phyloP scores from a whole-genome alignment of 2,888 invertebrate genomes.

The Trichopria drosophilae region DNA sequence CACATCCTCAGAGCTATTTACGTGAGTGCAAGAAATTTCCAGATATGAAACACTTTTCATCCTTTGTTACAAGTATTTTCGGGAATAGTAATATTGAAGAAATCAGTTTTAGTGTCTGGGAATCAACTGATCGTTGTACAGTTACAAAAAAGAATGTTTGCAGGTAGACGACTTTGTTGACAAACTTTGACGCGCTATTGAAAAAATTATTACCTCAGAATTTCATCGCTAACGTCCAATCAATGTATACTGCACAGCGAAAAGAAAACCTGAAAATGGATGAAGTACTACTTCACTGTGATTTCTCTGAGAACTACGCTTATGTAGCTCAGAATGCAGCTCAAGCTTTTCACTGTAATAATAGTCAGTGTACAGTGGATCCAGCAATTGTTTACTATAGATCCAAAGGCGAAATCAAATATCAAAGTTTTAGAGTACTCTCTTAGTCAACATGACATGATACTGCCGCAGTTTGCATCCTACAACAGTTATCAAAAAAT shows the following conservation, averaged over 20 bases:
- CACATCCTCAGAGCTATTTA: constrained; percentile 7
- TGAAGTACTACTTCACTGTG: constrained; percentile 15
- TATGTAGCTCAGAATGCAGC: constrained; percentile 26
- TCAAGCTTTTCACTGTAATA: constrained; percentile 32
- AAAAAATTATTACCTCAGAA: constrained; percentile 14
- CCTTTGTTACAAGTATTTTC: constrained; percentile 8
- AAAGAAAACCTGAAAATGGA: constrained; percentile 7
- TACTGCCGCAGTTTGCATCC: constrained; percentile 26
- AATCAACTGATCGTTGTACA: constrained; percentile 14
- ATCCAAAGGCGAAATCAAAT: constrained; percentile 12
- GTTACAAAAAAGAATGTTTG: constrained; percentile 11
- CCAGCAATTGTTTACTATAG: constrained; percentile 31
- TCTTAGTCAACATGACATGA: constrained; percentile 30
- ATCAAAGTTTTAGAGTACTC: constrained; percentile 25
- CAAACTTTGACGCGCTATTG: constrained; percentile 3
- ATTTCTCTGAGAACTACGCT: constrained; percentile 18
- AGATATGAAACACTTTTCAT: constrained; percentile 8
- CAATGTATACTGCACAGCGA: constrained; percentile 3
- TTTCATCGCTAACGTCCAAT: constrained; percentile 14
- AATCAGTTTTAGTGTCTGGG: constrained; percentile 19
- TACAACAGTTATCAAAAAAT: constrained; percentile 9
- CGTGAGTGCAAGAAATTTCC: constrained; percentile 12
- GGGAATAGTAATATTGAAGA: constrained; percentile 5
- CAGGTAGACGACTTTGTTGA: constrained; percentile 9
- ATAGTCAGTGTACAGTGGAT: constrained; percentile 30